Conservation (phyloP, 2,797 vertebrate species). For the Fratercula arctica region DNA sequence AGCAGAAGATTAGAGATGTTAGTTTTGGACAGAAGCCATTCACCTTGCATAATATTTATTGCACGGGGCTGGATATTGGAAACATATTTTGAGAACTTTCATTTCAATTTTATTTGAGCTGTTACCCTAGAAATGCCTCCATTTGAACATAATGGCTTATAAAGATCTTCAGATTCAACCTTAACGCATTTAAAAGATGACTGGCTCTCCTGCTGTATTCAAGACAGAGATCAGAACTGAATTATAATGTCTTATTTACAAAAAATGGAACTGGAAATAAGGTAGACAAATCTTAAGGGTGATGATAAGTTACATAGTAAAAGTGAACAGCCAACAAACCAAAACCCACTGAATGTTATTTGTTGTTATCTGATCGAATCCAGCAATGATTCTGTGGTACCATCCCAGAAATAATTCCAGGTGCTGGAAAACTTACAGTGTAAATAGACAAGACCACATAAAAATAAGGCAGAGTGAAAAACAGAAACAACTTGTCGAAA, state of each 20-base stretch:
- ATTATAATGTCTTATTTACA: background rate
- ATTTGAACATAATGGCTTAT: constrained; percentile 48
- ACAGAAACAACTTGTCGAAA: background rate
- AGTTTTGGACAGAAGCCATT: constrained; percentile 62
- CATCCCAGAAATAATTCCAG: constrained; percentile 26
- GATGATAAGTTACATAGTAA: constrained; percentile 39
- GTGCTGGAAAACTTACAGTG: background rate
- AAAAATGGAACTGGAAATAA: constrained; percentile 4
- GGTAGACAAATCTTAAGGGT: background rate
- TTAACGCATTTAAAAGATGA: background rate
- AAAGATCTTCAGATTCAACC: constrained; percentile 11
- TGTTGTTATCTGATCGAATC: background rate
- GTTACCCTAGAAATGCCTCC: constrained; percentile 24
- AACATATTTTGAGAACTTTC: constrained; percentile 48
- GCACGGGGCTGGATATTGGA: constrained; percentile 38
- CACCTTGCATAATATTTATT: constrained; percentile 63
- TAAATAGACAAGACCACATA: background rate
- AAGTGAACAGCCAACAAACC: constrained; percentile 14
- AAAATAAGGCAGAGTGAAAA: background rate
- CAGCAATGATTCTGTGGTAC: constrained; percentile 7
- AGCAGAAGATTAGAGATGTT: constrained; percentile 46
- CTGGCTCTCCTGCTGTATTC: background rate
- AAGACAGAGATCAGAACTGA: background rate
- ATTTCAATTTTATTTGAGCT: constrained; percentile 42
- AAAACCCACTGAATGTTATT: constrained; percentile 18